These are phyloP conservation scores for Pristionchus arcanus DNA, from an alignment of 2,888 invertebrate genomes.

Conservation along the genomic window DNA sequence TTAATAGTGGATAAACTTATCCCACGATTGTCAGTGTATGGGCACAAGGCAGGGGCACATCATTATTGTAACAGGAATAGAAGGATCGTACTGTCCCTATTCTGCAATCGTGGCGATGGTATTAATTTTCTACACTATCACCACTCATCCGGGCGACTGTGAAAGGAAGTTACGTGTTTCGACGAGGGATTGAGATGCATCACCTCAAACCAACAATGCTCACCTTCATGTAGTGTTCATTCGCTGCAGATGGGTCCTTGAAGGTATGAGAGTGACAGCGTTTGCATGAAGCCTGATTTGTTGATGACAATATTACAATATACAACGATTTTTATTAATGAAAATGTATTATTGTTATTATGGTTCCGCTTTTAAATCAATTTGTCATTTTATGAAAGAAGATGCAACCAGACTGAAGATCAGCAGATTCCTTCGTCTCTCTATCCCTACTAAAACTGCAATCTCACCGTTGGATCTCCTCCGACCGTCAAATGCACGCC, in stretches of 20 bases:
- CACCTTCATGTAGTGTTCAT: slow-evolving; percentile 35
- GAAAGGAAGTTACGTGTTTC: not conserved
- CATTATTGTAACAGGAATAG: too few relatives aligned
- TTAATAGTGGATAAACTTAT: too few relatives aligned
- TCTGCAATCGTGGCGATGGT: not conserved
- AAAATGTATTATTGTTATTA: not conserved
- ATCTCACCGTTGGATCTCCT: slow-evolving; percentile 14
- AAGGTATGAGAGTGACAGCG: not conserved
- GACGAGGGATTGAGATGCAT: not conserved
- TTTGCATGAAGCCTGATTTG: not conserved
- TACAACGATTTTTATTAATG: not conserved
- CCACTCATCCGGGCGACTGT: not conserved
- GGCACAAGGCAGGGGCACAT: too few relatives aligned
- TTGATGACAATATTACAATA: not conserved
- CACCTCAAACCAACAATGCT: not conserved
- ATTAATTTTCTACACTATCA: not conserved
- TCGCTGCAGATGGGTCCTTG: not conserved
- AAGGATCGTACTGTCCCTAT: too few relatives aligned
- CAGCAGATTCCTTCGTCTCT: not conserved
- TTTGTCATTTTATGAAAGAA: not conserved
- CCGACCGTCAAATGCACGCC: not conserved
- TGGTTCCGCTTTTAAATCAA: not conserved
- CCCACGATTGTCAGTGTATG: too few relatives aligned
- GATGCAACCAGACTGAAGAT: not conserved
- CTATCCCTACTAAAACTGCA: not conserved